Base-by-base conservation (phyloP, 2,888 invertebrate species). In the Cheilosia soror region DNA sequence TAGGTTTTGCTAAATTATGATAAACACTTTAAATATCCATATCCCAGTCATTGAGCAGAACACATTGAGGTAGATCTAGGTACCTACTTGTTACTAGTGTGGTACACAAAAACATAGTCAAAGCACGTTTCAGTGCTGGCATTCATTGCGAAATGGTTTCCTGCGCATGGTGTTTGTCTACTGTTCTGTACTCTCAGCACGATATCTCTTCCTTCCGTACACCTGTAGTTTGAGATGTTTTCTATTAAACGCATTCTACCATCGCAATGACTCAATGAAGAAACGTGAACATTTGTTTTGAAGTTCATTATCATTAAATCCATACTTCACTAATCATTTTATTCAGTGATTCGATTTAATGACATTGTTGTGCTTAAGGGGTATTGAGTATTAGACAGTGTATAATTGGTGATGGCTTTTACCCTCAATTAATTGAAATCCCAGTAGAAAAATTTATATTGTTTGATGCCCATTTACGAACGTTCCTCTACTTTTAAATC, bases 171-270 rank as follows among this genome's bases (percentile, higher is more conserved):
- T 42, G 42, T 55, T 55, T 44, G 25, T 11, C 20, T 11, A 13
- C 11, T 5, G 31, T 58, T 66, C 29, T 49, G 44, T 66, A 58
- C 55, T 66, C 57, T 49, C 47, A 29, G 33, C 9, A 55, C 47
- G 27, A 49, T 44, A 20, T 47, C 47, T 25, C 71, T 71, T 71
- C 63, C 71, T 71, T 78, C 78, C 71, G 63, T 65, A 5, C 77
- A 78, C 71, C 63, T 65, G 78, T 9, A 11, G 40, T 55, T 13
- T 20, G 20, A 40, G 33, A 15, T 7, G 13, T 33, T 11, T 25
- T 25, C 20, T 20, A 25, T 51, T 58, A 0, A 44, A n/a, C 29
- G 5, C 37, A 55, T 29, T 42, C 33, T n/a, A 20, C n/a, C 31
- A n/a, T 31, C 31, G 20, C 6, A 42, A 40, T 66, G 66, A 66